Evolutionary conservation across 1,140 invertebrate genomes (phyloP), one percentile per base, ranked within the genome.

Genomic region (Teleogryllus occipitalis): DNA sequence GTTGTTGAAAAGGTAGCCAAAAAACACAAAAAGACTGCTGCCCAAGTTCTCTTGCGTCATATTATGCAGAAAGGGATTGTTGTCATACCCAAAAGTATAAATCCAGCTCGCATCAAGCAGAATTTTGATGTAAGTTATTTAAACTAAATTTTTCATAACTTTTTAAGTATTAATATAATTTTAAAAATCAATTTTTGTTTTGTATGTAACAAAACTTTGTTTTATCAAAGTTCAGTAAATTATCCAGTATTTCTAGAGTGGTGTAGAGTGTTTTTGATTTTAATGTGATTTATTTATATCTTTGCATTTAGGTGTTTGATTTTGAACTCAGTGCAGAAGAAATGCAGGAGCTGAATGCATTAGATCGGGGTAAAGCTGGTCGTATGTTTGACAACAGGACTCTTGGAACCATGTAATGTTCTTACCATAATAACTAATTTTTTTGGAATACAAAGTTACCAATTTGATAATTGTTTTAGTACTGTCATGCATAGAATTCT

Each of bases 301-400:
- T 73, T 54, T 49, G 18, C 72, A 75, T 72, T 7, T 84, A 91
- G 81, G 86, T 93, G 78, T 92, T 92, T 81, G 88, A 91, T 84
- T 92, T 92, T 83, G 84, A 88, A 81, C 83, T 93, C 77, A 86
- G 84, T 48, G 81, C 85, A 5, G 84, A 87, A 6, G 91, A 93
- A 82, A 87, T 91, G 80, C 82, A 87, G 72, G 82, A 84, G 76
- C 81, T 93, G 47, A 88, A 87, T 81, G 84, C 83, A 47, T 84
- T 92, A 75, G 92, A 95, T 82, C 86, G 88, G 82, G 91, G 90
- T n/a, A 39, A 81, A 22, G 77, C 81, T 48, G 90, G 88, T 47
- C 86, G 91, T 54, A 88, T 93, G 8, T 90, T 92, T 82, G 89
- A 92, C 84, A 93, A 39, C 27, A 39, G 27, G 27, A 39, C 27